Conservation (phyloP, 2,113 vertebrate species). For the Galeopterus variegatus region DNA sequence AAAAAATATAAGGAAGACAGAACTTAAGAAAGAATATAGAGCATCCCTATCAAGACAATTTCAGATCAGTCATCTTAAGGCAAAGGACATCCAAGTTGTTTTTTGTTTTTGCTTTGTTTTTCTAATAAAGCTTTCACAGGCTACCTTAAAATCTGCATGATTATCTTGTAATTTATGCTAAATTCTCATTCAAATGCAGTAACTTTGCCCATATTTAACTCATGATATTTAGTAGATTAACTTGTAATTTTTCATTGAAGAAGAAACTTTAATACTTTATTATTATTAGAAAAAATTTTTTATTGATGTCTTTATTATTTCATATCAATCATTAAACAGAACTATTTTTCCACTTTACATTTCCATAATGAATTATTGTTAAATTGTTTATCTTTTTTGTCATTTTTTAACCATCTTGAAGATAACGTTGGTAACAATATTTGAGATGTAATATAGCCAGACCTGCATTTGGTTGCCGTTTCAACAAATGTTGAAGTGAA, state of each 20-base stretch:
- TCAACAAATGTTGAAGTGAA: not conserved
- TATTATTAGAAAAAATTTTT: not conserved
- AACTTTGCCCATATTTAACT: not conserved
- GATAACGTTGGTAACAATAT: not conserved
- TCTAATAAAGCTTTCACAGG: constrained; percentile 68
- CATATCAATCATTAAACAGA: constrained; percentile 47
- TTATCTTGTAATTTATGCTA: constrained; percentile 72
- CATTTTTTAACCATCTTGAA: constrained; percentile 7
- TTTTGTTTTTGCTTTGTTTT: not conserved
- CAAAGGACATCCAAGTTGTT: constrained; percentile 38
- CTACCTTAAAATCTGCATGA: constrained; percentile 19
- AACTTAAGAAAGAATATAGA: constrained; percentile 50
- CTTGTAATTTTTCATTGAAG: not conserved
- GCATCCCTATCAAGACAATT: constrained; percentile 42
- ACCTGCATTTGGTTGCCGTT: not conserved
- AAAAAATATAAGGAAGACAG: constrained; percentile 58
- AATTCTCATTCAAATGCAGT: constrained; percentile 34
- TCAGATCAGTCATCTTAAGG: constrained; percentile 29
- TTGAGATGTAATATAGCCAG: not conserved
- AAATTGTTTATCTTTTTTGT: not conserved
- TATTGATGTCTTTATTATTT: constrained; percentile 21
- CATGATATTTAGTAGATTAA: constrained; percentile 39
- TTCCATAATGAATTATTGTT: constrained; percentile 23
- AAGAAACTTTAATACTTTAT: constrained; percentile 39
- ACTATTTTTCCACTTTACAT: not conserved